Evolutionary conservation across 2,113 vertebrate genomes (phyloP), one percentile per base, ranked within the genome.

Genomic region (Lagopus muta): DNA sequence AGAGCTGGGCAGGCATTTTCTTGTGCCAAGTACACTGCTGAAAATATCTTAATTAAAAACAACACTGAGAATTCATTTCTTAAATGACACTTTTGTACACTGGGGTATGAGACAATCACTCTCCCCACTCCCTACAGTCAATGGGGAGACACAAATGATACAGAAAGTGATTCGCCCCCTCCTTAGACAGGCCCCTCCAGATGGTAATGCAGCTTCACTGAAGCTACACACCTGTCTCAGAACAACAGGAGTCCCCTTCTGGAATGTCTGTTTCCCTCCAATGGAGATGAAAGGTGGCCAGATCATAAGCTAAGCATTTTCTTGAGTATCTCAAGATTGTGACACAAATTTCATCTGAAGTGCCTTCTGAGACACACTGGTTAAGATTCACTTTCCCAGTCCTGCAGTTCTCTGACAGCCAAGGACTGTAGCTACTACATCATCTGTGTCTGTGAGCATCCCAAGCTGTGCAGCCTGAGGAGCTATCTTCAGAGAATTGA

Each of bases 401-500:
- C 76, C 58, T 76, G 62, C 34, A 28, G 16, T 50, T 32, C 47
- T 64, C 76, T 60, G 38, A 34, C 71, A 69, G 73, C 52, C 65
- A 45, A n/a, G 25, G 65, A 50, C 47, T 32, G 70, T 13, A 67
- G 32, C 19, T 32, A 55, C 14, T 61, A 15, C 0, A 0, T 34
- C 32, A 18, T 25, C 65, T 58, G 45, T 54, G 6, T 14, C 47
- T 0, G 0, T 2, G 19, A 50, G 58, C 72, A 64, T 38, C 22
- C 58, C 58, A 67, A 30, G 40, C 17, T 60, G 36, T 5, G 8
- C 43, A 65, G 61, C 40, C 34, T 16, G 21, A 34, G 24, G 21
- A 89, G 30, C 4, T 48, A 65, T 0, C 57, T 67, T 52, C 2
- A 6, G 60, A 69, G n/a, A 79, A 38, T 0, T 6, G 3, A 48